Evolutionary conservation across 2,113 vertebrate species (phyloP), one percentile per base, ranked within the genome.

Genomic region (Hydrolagus affinis): DNA sequence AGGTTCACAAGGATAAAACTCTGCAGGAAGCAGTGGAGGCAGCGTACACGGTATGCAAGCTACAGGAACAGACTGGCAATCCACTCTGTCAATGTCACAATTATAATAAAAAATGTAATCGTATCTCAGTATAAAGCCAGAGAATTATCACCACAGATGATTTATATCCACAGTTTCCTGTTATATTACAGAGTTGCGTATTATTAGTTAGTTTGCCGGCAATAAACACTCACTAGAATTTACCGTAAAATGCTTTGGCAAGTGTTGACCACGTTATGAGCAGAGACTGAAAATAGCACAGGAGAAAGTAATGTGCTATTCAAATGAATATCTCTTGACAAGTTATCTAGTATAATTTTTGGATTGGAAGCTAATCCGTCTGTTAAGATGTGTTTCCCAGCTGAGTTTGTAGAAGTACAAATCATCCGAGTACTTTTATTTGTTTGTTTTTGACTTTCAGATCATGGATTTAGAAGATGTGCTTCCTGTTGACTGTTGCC

Each of bases 1-100:
- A 99, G 86, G 97, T 98, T 87, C 98, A 99, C 91, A 99, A 98
- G 86, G 98, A 99, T 90, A 98, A 95, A 91, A 98, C 95, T 4
- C 93, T 99, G 86, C 94, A 90, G 86, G 97, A 99, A 90, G 97
- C 98, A 89, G 95, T 97, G 86, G 95, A 97, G 90, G 95, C 97
- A 87, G 96, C 97, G 87, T 96, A 95, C 86, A 98, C 98, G 96
- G 96, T 98, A 90, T 83, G 75, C 77, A 15, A 9, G 60, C 21
- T 85, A 30, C 8, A 70, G 85, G 21, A 60, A 72, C 17, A 32
- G 25, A 15, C 3, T 71, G 44, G 44, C 44, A 44, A 44, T 3
- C 44, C 6, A n/a, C n/a, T n/a, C n/a, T n/a, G n/a, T n/a, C n/a
- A n/a, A n/a, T n/a, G n/a, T n/a, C n/a, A n/a, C n/a, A 44, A 44